Base-by-base conservation (phyloP, 2,797 vertebrate genomes). In the Gymnoscopelus braueri region DNA sequence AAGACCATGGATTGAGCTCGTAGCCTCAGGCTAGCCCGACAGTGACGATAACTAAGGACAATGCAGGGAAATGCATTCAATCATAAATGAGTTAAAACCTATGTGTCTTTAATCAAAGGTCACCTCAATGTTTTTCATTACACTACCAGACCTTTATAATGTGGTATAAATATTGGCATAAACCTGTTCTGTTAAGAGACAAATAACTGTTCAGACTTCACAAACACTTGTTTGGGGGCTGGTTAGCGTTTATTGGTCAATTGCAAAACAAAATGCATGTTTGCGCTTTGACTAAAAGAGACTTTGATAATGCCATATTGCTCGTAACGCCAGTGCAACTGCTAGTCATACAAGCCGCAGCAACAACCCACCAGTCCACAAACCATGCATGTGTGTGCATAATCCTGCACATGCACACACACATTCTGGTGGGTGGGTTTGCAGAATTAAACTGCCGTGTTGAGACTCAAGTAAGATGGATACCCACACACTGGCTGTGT, bases 291-390 rank as follows among this genome's bases (percentile, higher is more conserved):
- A n/a, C 51, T 53, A 3, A 4, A 50, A 54, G 57, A 26, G 59
- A 59, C 64, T 71, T 72, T 69, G 13, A 49, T 19, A 49, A 49
- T 26, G 51, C 63, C 55, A 84, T 70, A 75, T 89, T 89, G 84
- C 85, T 92, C 84, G 84, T 79, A 71, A 79, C 88, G 85, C 60
- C 83, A 89, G 81, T 77, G 87, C 83, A 81, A 77, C 78, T 29
- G 32, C 32, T 44, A 63, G 0, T 58, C 49, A 71, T 66, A 79
- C 82, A 88, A 82, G 87, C 80, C 86, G 65, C 87, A 60, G 69
- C 63, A 84, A 71, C 71, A 84, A 88, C 83, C 74, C 82, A 82
- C 87, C 79, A 88, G 94, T 93, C 90, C 86, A 94, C 90, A 95
- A 94, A 79, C 92, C 86, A 84, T 87, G 85, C 86, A 84, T 79